Evolutionary conservation across 2,113 vertebrate genomes (phyloP).

Genomic region (Galemys pyrenaicus): DNA sequence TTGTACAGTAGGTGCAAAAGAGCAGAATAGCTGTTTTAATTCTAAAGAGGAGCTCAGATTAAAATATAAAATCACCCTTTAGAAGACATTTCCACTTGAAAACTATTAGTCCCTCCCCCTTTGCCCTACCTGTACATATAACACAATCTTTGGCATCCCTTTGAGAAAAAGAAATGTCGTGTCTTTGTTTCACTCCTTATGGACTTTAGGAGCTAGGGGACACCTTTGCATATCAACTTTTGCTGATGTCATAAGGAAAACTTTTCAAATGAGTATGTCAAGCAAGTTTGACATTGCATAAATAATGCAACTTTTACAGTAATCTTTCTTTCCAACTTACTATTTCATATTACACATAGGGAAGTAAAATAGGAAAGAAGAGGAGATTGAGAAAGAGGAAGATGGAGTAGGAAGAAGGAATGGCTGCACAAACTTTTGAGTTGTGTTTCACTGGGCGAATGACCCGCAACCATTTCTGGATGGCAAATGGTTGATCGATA

Average conservation of each 20-base stretch:
- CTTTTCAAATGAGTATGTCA: neutral
- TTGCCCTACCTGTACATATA: neutral
- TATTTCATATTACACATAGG: neutral
- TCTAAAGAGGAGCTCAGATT: neutral
- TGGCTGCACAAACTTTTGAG: neutral
- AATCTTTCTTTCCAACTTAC: neutral
- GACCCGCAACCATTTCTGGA: too few species aligned
- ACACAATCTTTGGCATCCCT: neutral
- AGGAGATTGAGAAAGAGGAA: neutral
- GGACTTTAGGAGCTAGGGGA: neutral
- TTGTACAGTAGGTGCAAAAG: neutral
- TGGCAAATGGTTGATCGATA: neutral
- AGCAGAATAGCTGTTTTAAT: constrained; percentile 45
- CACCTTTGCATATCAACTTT: neutral
- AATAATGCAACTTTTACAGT: neutral
- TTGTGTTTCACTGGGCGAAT: neutral
- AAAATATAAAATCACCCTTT: neutral
- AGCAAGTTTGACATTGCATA: neutral
- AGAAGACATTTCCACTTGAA: constrained; percentile 7
- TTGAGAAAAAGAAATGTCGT: neutral
- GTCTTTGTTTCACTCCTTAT: neutral
- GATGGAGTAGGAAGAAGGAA: neutral
- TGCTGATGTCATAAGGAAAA: neutral
- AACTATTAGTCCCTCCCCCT: neutral
- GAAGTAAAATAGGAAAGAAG: neutral